Evolutionary conservation across 2,797 vertebrate genomes (phyloP), one percentile per base, ranked within the genome.

Genomic region (Chloroceryle amazona): DNA sequence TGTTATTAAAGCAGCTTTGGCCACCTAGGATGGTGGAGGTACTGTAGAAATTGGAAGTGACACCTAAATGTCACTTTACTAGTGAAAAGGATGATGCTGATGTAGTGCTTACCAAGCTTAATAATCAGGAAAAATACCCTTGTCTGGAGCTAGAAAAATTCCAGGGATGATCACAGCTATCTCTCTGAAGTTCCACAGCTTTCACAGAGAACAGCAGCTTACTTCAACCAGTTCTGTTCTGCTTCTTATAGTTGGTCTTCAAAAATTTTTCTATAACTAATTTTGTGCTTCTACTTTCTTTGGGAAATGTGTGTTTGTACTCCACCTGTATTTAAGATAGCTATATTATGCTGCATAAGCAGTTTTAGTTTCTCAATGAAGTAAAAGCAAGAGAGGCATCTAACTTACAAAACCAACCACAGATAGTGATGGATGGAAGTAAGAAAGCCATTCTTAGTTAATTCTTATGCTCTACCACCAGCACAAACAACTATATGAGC

Each of bases 1-100:
- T 81, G 46, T 25, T 70, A 70, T 70, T 94, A 87, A 74, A 95
- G 91, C 47, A 67, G 54, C 82, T 93, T 81, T 83, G 88, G 97
- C 73, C 86, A 58, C 87, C 58, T 42, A 71, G 29, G 49, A 4
- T 31, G 72, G 54, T 90, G 86, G 94, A 81, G 62, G 57, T 49
- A 68, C 58, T 68, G 47, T 23, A 91, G 54, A 61, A 91, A 96
- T 47, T 89, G 49, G 79, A 81, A 62, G 85, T 62, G 74, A 57
- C 60, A 54, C 11, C 8, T 52, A 12, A 44, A 46, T 79, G 49
- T 13, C 79, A 65, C 68, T 57, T 58, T 58, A 39, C 22, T 52
- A 47, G 20, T 23, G 44, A 68, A 70, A 62, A 79, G 28, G 17
- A 26, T 41, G 41, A 41, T 31, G 41, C 31, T 86, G 73, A 37